These are phyloP conservation scores for Lipotes vexillifer DNA, from an alignment of 2,113 vertebrate genomes.

Conservation along the genomic window DNA sequence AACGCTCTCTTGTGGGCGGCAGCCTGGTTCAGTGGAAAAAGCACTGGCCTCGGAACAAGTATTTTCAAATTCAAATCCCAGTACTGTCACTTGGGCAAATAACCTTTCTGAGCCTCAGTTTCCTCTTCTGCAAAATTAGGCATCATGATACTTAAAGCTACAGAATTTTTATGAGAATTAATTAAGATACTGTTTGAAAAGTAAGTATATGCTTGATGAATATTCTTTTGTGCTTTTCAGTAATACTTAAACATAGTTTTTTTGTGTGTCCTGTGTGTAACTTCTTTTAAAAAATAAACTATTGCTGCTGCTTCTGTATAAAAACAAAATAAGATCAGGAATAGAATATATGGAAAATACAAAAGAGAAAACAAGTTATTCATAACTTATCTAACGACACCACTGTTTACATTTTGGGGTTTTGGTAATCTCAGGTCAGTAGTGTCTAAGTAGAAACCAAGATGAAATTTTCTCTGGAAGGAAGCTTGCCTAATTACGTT, in stretches of 20 bases:
- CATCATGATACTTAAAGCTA: constrained; percentile 42
- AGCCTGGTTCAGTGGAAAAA: constrained; percentile 44
- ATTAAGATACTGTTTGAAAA: constrained; percentile 41
- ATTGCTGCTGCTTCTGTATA: neutral
- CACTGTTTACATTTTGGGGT: neutral
- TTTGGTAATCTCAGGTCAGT: neutral
- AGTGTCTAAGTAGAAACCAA: neutral
- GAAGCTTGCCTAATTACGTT: neutral
- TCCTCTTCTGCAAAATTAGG: constrained; percentile 37
- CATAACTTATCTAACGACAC: neutral
- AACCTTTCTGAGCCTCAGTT: constrained; percentile 44
- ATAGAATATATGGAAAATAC: neutral
- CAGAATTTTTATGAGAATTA: constrained; percentile 47
- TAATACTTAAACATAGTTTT: neutral
- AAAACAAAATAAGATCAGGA: constrained; percentile 22
- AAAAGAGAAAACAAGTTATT: neutral
- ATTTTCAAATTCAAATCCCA: constrained; percentile 46
- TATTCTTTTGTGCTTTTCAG: neutral
- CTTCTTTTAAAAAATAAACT: neutral
- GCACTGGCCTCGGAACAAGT: constrained; percentile 48
- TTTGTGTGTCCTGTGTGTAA: neutral
- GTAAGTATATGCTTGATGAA: neutral
- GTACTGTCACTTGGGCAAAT: constrained; percentile 46
- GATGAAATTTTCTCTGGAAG: neutral
- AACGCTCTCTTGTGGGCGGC: constrained; percentile 53